Base-by-base conservation (phyloP, 1,140 invertebrate species). In the Hyles vespertilio region DNA sequence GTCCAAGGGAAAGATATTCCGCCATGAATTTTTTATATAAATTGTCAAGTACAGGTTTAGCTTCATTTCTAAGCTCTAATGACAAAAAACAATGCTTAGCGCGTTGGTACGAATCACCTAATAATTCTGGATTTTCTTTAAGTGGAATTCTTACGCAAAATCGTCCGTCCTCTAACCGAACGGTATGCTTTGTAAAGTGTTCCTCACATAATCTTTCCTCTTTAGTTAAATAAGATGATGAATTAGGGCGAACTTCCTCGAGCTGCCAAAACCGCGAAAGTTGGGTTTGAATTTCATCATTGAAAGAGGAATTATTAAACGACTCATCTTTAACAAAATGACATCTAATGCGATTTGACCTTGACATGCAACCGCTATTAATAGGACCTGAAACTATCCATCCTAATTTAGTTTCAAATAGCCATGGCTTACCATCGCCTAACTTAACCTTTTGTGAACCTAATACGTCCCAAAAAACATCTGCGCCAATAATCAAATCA, bases 101-200 rank as follows among this genome's bases (percentile, higher is more conserved):
- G 48, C 57, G 59, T n/a, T 57, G 47, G 33, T 52, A 58, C 40
- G 69, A 65, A 7, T 36, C 7, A 45, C 68, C 68, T 53, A 70
- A 52, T 1, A 36, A 6, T 5, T 61, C 43, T 22, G 47, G 49
- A 34, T 45, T 40, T 32, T 61, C 8, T 34, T 70, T 70, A 3
- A 67, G 49, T n/a, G 65, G 68, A 9, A 70, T 70, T 50, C 55
- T 57, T 4, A 70, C 64, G 49, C 59, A 64, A 59, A 67, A 70
- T 2, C 59, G 52, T 43, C 63, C 61, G 22, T 65, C 53, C 43
- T 32, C 5, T 6, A 62, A 11, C 7, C 62, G 59, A 1, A 62
- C 58, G n/a, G 62, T 63, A 32, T 59, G 69, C 52, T 62, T 59
- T 9, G 64, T 11, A 53, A 72, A 69, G 58, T 69, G 61, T 36